phyloP scores from a whole-genome alignment of 2,113 vertebrate genomes.

The Progne subis region DNA sequence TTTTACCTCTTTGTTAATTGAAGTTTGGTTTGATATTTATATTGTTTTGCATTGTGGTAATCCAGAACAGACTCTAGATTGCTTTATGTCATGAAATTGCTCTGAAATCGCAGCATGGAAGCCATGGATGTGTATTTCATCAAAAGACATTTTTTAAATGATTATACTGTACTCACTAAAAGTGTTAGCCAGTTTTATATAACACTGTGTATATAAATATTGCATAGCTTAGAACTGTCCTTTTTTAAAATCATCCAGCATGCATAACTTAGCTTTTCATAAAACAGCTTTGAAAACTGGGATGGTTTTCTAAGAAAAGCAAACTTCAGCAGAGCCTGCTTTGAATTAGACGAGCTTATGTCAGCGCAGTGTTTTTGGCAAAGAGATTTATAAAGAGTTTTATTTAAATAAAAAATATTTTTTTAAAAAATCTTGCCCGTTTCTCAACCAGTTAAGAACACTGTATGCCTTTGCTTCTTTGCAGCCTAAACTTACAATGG shows the following conservation, averaged over 20 bases:
- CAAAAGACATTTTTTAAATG: neutral
- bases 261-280: neutral
- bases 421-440: too few relatives aligned
- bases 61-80: neutral
- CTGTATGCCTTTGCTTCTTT: constrained; percentile 2
- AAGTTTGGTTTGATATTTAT: neutral
- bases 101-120: neutral
- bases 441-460: constrained; percentile 1
- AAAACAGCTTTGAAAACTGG: neutral
- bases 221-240: neutral
- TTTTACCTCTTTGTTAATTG: neutral
- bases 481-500: constrained; percentile 98
- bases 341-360: neutral
- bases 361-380: neutral
- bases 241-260: neutral
- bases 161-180: neutral
- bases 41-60: neutral
- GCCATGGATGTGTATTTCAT: neutral
- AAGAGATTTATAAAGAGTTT: neutral
- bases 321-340: neutral
- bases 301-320: neutral
- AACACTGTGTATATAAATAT: neutral
- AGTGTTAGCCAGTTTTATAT: neutral
- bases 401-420: neutral
- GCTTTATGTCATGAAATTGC: neutral